Percentiles rank a stretch among this genome's conserved stretches.
These are phyloP conservation scores for Pandemis corylana DNA, from an alignment of 2,888 invertebrate genomes.

Conservation along the genomic window DNA sequence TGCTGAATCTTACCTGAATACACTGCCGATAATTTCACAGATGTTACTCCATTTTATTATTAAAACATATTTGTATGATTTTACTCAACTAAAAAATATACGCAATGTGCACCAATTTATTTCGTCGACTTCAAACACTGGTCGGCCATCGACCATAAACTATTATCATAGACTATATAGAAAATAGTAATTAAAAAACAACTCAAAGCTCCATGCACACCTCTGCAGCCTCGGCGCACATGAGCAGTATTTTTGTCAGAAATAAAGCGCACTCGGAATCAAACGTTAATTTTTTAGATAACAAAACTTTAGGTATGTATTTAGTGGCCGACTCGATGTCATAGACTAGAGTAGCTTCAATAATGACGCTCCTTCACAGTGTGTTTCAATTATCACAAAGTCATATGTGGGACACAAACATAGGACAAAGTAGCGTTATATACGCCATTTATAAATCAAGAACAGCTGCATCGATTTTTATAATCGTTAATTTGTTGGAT, in stretches of 20 bases:
- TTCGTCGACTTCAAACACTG: conserved; percentile 67
- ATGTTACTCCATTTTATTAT: conserved; percentile 56
- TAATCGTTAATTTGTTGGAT: too few relatives aligned
- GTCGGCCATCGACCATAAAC: conserved; percentile 50
- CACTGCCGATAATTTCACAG: conserved; percentile 53
- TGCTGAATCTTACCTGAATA: conserved; percentile 59
- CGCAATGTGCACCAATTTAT: conserved; percentile 66
- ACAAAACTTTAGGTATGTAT: too few relatives aligned
- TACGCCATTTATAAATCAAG: too few relatives aligned
- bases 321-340: too few relatives aligned
- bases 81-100: conserved; percentile 59
- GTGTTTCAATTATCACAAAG: too few relatives aligned
- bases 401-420: too few relatives aligned
- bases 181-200: background rate
- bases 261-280: too few relatives aligned
- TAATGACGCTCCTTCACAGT: too few relatives aligned
- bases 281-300: too few relatives aligned
- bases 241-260: background rate
- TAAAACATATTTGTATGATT: conserved; percentile 58
- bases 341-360: too few relatives aligned
- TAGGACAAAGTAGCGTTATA: too few relatives aligned
- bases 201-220: background rate
- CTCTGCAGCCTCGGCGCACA: background rate
- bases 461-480: too few relatives aligned
- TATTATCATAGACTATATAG: background rate